Base-by-base conservation (phyloP, 2,888 invertebrate species). In the Salticus scenicus region DNA sequence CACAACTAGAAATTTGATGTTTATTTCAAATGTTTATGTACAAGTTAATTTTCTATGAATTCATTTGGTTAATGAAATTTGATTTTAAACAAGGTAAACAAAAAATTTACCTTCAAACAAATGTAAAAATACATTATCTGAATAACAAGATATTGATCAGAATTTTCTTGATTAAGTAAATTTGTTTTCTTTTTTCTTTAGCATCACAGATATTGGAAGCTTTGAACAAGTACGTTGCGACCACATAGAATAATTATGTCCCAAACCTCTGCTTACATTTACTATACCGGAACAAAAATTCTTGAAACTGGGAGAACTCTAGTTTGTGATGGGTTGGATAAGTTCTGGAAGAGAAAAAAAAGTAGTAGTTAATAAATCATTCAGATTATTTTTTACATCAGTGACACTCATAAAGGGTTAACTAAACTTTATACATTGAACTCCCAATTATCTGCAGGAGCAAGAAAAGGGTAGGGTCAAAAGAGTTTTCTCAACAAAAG, bases 261-360 rank as follows among this genome's bases (percentile, higher is more conserved):
- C 84, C 80, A 70, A 80, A 77, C 47, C 82, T 77, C 72, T 83
- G 83, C 70, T 80, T 76, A 69, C 84, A 80, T 73, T 64, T 64
- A 70, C 57, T 85, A 31, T 87, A 84, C 20, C 92, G 93, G 92
- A 94, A 94, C 92, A 94, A 92, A 88, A 94, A 94, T 93, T 95
- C 95, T n/a, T 75, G 57, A 47, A 86, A 86, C n/a, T 86, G 71
- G 42, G 47, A 41, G 41, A 86, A 31, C 28, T 94, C 90, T 94
- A 90, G 89, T 92, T 92, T 89, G 93, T 93, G 91, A 78, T 86
- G 86, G 4, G 86, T 81, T 31, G 75, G 28, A 31, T 76, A 63
- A 42, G 24, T 77, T n/a, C 86, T 86, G 47, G 91, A 91, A 74
- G 88, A 89, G 89, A 88, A 89, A 88, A 89, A 87, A 88, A 5